Base-by-base conservation (phyloP, 2,797 vertebrate genomes). In the Hemibagrus guttatus region DNA sequence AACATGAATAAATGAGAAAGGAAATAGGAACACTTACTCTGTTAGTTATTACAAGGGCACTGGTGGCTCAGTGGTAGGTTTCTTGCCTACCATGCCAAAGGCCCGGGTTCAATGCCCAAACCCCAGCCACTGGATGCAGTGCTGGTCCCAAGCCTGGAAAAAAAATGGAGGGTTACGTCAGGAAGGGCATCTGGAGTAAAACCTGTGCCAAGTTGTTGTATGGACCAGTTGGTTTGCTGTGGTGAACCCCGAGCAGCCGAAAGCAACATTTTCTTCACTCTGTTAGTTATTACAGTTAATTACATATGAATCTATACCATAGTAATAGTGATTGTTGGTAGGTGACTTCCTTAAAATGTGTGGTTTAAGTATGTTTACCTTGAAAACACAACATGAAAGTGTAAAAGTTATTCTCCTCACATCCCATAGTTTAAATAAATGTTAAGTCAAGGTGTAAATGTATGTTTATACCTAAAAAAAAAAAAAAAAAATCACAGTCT, bases 401-500 rank as follows among this genome's bases (percentile, higher is more conserved):
- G 35, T 35, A 28, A 19, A 21, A 79, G 76, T 79, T 13, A 23
- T 2, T 42, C 31, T 42, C 6, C 21, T 59, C 23, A 26, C 21
- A 61, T 59, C 56, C 13, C 35, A 21, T 59, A 59, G 11, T 80
- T 54, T 39, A 80, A 80, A 23, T 39, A 86, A 75, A 80, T 81
- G 35, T 83, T 82, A 82, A 83, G 3, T 72, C 54, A 54, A 17
- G 39, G 39, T 86, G 78, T 75, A 85, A 89, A 87, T 78, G 64
- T 86, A 52, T 28, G 21, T 86, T 84, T 71, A 84, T 86, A 17
- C 16, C 26, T 46, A 49, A 42, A 64, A 49, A 17, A 54, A 88
- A 83, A 87, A n/a, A n/a, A 39, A 14, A 17, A 54, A 88, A 83
- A 87, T 79, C 52, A 72, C 35, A 21, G 17, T 81, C 23, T 39